Percentiles rank a stretch among this genome's conserved stretches.
Evolutionary conservation across 2,888 invertebrate genomes (phyloP).

Genomic region (Hypolimnas misippus): DNA sequence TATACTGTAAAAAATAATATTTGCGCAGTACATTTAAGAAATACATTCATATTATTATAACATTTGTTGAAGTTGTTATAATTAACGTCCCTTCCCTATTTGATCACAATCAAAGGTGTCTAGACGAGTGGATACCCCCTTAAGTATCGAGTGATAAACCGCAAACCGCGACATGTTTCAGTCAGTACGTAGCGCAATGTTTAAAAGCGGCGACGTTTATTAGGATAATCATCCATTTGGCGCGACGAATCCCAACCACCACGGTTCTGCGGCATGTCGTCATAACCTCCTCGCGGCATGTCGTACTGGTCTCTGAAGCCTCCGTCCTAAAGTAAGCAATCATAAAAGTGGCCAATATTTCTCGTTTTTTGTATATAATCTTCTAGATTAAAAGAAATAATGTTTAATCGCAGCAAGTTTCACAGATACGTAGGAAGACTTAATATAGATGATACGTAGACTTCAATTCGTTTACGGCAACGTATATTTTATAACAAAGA

Average conservation of each 20-base stretch:
- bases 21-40: no score
- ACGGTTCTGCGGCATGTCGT: conserved; percentile 80
- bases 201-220: conserved; percentile 87
- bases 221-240: conserved; percentile 86
- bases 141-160: background rate
- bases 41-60: background rate
- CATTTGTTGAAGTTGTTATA: background rate
- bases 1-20: background rate
- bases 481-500: background rate
- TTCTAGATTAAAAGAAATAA: conserved; percentile 28
- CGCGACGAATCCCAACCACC: conserved; percentile 84
- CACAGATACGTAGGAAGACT: background rate
- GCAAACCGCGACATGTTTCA: conserved; percentile 3
- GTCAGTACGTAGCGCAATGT: conserved; percentile 25
- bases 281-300: conserved; percentile 75
- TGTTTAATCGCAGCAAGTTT: conserved; percentile 13
- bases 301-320: conserved; percentile 83
- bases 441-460: background rate
- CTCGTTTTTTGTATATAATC: conserved; percentile 46
- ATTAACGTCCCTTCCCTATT: conserved; percentile 11
- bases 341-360: conserved; percentile 78
- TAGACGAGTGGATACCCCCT: conserved; percentile 8
- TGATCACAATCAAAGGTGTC: conserved; percentile 35
- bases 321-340: conserved; percentile 82
- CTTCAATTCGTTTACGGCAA: background rate